These are phyloP conservation scores for Bradysia coprophila DNA, from an alignment of 1,140 invertebrate genomes.

Conservation along the genomic window DNA sequence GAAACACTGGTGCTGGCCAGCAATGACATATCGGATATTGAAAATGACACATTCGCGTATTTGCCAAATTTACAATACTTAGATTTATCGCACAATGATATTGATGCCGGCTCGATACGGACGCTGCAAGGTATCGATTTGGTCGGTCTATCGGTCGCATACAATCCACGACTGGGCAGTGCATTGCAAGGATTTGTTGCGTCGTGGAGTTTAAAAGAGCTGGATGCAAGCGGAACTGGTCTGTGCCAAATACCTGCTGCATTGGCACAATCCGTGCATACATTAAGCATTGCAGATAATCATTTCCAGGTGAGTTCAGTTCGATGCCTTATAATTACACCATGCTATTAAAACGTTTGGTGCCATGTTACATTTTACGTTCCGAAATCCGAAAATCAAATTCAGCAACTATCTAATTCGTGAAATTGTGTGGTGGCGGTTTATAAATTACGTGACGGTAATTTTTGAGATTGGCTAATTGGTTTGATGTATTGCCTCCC, in stretches of 20 bases:
- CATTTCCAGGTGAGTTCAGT: constrained; percentile 18
- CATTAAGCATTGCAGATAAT: constrained; percentile 60
- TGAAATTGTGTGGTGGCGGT: too few species aligned
- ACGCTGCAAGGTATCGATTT: constrained; percentile 56
- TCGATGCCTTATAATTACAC: too few species aligned
- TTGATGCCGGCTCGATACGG: constrained; percentile 45
- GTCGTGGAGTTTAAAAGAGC: constrained; percentile 26
- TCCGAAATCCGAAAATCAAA: too few species aligned
- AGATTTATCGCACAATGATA: constrained; percentile 59
- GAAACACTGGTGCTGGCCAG: constrained; percentile 30
- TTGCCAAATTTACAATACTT: constrained; percentile 55
- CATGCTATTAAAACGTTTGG: neutral
- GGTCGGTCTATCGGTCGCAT: constrained; percentile 52
- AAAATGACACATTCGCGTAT: constrained; percentile 33
- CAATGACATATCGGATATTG: constrained; percentile 31
- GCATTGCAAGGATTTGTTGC: constrained; percentile 22
- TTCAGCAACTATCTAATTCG: too few species aligned
- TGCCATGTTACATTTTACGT: too few species aligned
- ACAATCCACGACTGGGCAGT: constrained; percentile 40
- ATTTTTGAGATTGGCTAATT: too few species aligned
- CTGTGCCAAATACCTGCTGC: constrained; percentile 62
- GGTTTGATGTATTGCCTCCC: too few species aligned
- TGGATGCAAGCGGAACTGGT: constrained; percentile 51
- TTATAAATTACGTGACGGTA: too few species aligned
- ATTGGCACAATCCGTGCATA: constrained; percentile 64